Base-by-base conservation (phyloP, 2,113 vertebrate species). In the Crocuta crocuta region DNA sequence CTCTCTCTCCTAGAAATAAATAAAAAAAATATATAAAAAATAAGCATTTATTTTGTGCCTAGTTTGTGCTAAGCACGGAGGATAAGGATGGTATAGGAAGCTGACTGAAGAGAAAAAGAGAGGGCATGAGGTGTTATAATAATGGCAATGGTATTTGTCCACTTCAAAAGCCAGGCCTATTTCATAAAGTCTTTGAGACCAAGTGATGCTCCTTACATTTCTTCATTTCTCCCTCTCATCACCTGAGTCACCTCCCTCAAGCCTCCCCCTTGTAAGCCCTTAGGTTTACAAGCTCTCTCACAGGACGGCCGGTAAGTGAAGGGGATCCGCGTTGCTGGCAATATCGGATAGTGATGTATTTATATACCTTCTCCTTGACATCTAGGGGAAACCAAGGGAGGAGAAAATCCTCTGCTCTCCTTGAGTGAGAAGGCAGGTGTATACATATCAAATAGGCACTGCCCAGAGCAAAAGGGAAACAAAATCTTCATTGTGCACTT, bases 341-440 rank as follows among this genome's bases (percentile, higher is more conserved):
- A 26, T 82, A 66, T 21, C 33, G 80, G 81, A 78, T 1, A 80
- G 2, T 55, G 80, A 92, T 94, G 70, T 96, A 65, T 97, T 87
- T 97, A 65, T 93, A 35, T 8, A 70, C 12, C 78, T 78, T 39
- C 61, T 92, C 66, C 83, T 68, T 96, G 92, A 90, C 91, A 94
- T 88, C 45, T 71, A 84, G 73, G 71, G 88, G 79, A 81, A 85
- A 94, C 53, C 6, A 10, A 85, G 63, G 84, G 85, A 92, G 91
- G 71, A 90, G 4, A 80, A 91, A 84, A 93, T 66, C 28, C 10
- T 70, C 43, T 65, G 78, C 66, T 35, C 87, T 53, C 71, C 95
- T 61, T 74, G 58, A 21, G 35, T 19, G 10, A 63, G 66, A 74
- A 16, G 58, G n/a, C 12, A 35, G 81, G 12, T 93, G 23, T 94